Conservation (phyloP, 2,888 invertebrate species). For the Caenorhabditis virilis region DNA sequence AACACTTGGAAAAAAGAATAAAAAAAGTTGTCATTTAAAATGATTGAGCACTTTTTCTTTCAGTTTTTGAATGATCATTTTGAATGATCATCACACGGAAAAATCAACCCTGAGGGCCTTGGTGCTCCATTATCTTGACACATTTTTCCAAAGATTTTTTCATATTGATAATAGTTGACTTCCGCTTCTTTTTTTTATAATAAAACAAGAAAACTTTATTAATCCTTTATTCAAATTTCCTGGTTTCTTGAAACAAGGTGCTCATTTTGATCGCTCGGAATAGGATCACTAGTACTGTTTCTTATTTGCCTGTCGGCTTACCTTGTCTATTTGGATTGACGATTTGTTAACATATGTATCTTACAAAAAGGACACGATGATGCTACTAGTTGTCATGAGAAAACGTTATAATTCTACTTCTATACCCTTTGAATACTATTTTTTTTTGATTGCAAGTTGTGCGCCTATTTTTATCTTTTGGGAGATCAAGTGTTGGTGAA, state of each 20-base stretch:
- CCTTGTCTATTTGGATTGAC: slow-evolving; percentile 38
- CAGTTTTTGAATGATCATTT: too few relatives aligned
- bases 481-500: too few relatives aligned
- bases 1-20: too few relatives aligned
- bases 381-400: not conserved
- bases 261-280: too few relatives aligned
- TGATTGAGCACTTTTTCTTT: slow-evolving; percentile 42
- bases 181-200: slow-evolving; percentile 4
- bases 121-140: slow-evolving; percentile 29
- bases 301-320: slow-evolving; percentile 39
- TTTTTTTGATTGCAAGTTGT: too few relatives aligned
- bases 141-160: slow-evolving; percentile 17
- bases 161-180: too few relatives aligned
- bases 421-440: too few relatives aligned
- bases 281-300: too few relatives aligned
- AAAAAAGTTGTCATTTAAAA: slow-evolving; percentile 38
- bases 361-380: too few relatives aligned
- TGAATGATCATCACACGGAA: slow-evolving; percentile 38
- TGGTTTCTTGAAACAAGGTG: too few relatives aligned
- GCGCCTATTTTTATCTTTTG: too few relatives aligned
- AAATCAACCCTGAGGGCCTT: slow-evolving; percentile 5
- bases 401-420: too few relatives aligned
- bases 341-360: slow-evolving; percentile 10
- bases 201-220: not conserved
- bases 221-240: not conserved